These are phyloP conservation scores for Zophobas morio DNA, from an alignment of 1,140 invertebrate species.

Conservation along the genomic window DNA sequence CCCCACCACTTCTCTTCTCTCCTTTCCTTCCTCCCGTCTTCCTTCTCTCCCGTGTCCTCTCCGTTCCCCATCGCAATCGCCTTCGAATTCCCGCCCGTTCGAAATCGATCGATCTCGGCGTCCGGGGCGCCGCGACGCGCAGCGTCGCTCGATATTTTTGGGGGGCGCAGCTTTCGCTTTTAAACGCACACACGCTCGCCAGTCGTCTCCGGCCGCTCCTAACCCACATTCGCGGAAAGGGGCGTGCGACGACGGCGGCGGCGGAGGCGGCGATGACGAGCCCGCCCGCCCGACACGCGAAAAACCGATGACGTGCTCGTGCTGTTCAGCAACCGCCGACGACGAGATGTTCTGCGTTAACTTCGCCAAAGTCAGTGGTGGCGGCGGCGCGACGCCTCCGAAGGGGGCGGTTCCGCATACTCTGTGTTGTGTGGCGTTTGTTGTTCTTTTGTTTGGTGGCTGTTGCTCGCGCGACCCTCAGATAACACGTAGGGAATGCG, in stretches of 20 bases:
- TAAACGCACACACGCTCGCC: background rate
- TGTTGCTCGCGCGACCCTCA: no score
- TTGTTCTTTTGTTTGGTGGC: background rate
- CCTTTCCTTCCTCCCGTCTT: background rate
- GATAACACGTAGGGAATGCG: no score
- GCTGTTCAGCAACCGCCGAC: background rate
- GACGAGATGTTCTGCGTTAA: slow-evolving; percentile 47
- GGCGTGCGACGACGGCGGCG: background rate
- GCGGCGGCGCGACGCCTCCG: background rate
- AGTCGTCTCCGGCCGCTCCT: slow-evolving; percentile 12
- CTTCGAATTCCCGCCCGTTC: background rate
- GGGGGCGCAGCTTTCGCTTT: slow-evolving; percentile 36
- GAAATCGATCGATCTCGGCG: slow-evolving; percentile 7
- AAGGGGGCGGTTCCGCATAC: background rate
- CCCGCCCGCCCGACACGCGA: slow-evolving; percentile 15
- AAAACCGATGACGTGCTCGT: slow-evolving; percentile 16
- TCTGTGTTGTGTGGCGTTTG: background rate
- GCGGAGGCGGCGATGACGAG: background rate
- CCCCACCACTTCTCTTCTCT: background rate
- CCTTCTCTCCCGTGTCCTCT: background rate
- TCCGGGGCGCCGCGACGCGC: slow-evolving; percentile 20
- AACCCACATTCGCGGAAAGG: slow-evolving; percentile 9
- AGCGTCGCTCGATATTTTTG: slow-evolving; percentile 44
- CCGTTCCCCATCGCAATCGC: background rate
- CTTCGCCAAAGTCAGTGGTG: slow-evolving; percentile 47